Evolutionary conservation across 2,888 invertebrate genomes (phyloP).

Genomic region (Digitonthophagus gazella): DNA sequence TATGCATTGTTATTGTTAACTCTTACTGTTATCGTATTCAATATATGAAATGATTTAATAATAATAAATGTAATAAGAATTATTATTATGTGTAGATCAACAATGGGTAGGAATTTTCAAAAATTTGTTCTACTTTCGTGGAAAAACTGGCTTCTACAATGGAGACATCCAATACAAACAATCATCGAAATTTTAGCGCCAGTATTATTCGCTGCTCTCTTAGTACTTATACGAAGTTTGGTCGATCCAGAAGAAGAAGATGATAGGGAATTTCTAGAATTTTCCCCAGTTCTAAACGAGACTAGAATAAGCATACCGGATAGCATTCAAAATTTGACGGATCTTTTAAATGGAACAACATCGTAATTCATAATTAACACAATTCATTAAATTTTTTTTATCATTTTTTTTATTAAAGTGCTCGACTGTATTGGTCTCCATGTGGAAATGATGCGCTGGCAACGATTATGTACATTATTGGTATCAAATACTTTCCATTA

Average conservation of each 20-base stretch:
- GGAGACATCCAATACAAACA: constrained; percentile 67
- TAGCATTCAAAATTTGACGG: not conserved
- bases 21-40: not conserved
- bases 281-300: not conserved
- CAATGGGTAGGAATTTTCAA: constrained; percentile 23
- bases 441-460: constrained; percentile 18
- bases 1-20: too few relatives aligned
- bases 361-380: not conserved
- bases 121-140: constrained; percentile 70
- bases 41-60: constrained; percentile 9
- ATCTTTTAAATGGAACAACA: not conserved
- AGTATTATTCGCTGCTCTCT: constrained; percentile 62
- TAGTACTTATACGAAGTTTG: constrained; percentile 68
- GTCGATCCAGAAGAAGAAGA: constrained; percentile 57
- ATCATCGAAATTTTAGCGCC: constrained; percentile 65
- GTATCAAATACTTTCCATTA: not conserved
- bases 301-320: not conserved
- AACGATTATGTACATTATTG: constrained; percentile 12
- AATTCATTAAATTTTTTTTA: not conserved
- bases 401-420: constrained; percentile 7
- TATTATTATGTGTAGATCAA: constrained; percentile 2
- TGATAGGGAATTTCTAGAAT: not conserved
- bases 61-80: constrained; percentile 16
- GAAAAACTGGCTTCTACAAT: constrained; percentile 79
- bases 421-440: constrained; percentile 19